These are phyloP conservation scores for Hippocampus kuda DNA, from an alignment of 2,797 vertebrate species.

Conservation along the genomic window DNA sequence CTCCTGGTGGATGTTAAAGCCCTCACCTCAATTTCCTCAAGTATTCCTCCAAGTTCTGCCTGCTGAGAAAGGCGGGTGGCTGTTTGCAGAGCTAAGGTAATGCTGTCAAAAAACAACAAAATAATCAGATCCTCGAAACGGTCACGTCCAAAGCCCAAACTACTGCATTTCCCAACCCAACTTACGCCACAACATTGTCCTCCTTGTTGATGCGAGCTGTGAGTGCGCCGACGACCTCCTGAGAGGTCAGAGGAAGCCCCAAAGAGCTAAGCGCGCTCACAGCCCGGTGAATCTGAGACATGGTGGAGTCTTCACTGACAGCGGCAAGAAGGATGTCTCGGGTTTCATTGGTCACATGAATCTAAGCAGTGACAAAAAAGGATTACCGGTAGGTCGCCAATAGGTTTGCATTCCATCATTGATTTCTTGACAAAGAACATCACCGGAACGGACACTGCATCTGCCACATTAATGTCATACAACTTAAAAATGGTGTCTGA, in stretches of 20 bases:
- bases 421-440: too few species aligned
- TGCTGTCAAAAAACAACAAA: conserved; percentile 62
- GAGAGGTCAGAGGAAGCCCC: conserved; percentile 85
- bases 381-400: too few species aligned
- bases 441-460: too few species aligned
- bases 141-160: background rate
- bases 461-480: too few species aligned
- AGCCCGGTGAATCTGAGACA: conserved; percentile 85
- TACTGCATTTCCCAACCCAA: conserved; percentile 11
- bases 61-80: conserved; percentile 89
- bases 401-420: too few species aligned
- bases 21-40: conserved; percentile 94
- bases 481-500: too few species aligned
- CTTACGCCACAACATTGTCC: conserved; percentile 89
- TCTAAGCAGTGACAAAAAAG: conserved; percentile 53
- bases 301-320: conserved; percentile 87
- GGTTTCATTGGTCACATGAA: conserved; percentile 89
- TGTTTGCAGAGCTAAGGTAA: conserved; percentile 81
- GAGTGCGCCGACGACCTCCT: conserved; percentile 83
- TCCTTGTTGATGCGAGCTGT: conserved; percentile 87
- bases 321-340: conserved; percentile 86
- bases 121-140: background rate
- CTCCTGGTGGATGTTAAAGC: conserved; percentile 37
- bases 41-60: conserved; percentile 82
- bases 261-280: conserved; percentile 83